Conservation (phyloP, 2,888 invertebrate genomes). For the Dynastes grantii region DNA sequence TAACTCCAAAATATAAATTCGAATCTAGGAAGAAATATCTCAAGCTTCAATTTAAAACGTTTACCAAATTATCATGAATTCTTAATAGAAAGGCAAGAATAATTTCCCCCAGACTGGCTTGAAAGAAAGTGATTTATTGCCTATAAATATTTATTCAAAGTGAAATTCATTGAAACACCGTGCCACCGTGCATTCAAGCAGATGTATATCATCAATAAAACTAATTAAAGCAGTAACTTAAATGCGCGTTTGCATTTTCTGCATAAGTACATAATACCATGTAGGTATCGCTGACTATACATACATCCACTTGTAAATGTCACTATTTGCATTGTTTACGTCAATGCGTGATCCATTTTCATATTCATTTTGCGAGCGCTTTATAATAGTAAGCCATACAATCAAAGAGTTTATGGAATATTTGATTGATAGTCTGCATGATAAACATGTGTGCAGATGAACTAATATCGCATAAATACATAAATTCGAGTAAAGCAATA, state of each 20-base stretch:
- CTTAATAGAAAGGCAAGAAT: too few relatives aligned
- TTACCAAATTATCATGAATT: background rate
- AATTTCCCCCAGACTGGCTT: too few relatives aligned
- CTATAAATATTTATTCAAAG: constrained; percentile 11
- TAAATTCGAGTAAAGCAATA: background rate
- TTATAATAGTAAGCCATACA: too few relatives aligned
- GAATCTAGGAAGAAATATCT: too few relatives aligned
- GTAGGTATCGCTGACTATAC: background rate
- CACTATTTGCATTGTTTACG: background rate
- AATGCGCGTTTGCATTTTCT: background rate
- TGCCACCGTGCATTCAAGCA: too few relatives aligned
- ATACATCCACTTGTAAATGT: background rate
- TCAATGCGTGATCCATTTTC: background rate
- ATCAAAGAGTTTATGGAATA: too few relatives aligned
- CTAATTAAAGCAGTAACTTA: constrained; percentile 21
- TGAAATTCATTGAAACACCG: constrained; percentile 11
- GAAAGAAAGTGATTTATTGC: constrained; percentile 8
- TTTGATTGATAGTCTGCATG: too few relatives aligned
- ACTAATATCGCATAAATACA: background rate
- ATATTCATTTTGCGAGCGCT: too few relatives aligned
- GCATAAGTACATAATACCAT: background rate
- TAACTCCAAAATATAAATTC: background rate
- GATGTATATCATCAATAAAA: background rate
- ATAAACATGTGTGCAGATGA: background rate
- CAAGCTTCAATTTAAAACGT: background rate